These are phyloP conservation scores for Mormyrus hasselquistii DNA, from an alignment of 2,797 vertebrate genomes.

Conservation along the genomic window DNA sequence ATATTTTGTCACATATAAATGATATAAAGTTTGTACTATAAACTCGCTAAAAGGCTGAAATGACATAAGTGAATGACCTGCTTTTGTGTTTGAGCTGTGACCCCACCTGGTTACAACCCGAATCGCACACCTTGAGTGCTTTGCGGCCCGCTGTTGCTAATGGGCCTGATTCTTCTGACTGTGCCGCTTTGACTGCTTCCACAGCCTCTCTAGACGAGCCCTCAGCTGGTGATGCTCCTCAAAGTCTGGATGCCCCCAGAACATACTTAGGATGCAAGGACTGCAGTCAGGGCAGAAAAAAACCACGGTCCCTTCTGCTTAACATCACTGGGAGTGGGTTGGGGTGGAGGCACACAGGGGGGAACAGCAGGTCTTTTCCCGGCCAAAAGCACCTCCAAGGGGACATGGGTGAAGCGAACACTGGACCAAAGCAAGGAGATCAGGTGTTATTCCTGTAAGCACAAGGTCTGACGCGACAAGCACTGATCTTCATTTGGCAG, in stretches of 20 bases:
- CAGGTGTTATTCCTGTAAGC: conserved; percentile 44
- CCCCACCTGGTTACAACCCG: background rate
- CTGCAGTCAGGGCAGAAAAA: conserved; percentile 53
- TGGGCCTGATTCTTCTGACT: conserved; percentile 19
- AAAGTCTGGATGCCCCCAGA: conserved; percentile 63
- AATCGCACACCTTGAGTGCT: background rate
- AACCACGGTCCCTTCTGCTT: conserved; percentile 68
- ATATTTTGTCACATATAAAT: background rate
- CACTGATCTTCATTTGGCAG: conserved; percentile 65
- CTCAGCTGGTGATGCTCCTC: conserved; percentile 57
- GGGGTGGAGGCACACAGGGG: background rate
- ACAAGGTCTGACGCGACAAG: conserved; percentile 67
- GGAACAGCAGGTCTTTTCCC: conserved; percentile 34
- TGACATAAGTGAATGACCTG: background rate
- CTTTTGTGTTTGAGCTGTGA: background rate
- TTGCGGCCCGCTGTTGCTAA: conserved; percentile 35
- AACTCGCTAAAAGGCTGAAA: background rate
- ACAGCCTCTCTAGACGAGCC: conserved; percentile 57
- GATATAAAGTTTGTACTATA: background rate
- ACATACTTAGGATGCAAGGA: conserved; percentile 58
- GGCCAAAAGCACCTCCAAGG: conserved; percentile 55
- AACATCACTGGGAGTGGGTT: conserved; percentile 44
- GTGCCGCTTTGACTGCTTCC: conserved; percentile 38
- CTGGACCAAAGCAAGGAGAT: conserved; percentile 1
- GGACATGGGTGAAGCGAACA: conserved; percentile 1